Evolutionary conservation across 2,797 vertebrate species (phyloP), one percentile per base, ranked within the genome.

Genomic region (Rhodeus uyekii): DNA sequence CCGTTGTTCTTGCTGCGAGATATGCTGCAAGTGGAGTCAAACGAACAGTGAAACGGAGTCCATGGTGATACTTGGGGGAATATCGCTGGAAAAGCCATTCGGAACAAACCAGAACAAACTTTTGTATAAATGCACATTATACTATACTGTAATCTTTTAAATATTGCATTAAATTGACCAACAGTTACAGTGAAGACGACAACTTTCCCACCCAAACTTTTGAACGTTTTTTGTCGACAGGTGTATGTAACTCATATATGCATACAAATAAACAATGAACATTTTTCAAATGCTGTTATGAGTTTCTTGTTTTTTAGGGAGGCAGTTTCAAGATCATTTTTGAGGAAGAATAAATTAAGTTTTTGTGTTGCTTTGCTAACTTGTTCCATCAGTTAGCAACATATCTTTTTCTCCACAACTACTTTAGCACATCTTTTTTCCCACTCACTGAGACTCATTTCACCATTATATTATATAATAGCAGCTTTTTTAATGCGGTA

Each of bases 371-470:
- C 8, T 76, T 82, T 10, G 6, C 12, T 42, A 58, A 74, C 46
- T 67, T 24, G 44, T 53, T 67, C 8, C n/a, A 10, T 78, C 34
- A 72, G 61, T 69, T 67, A 80, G 36, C 36, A n/a, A 58, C 38
- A 85, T 12, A 78, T 79, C 27, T 72, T 84, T 65, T 78, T 85
- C 61, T 80, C 27, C 48, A 58, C 13, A 3, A 75, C 39, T 67
- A 38, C 69, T 84, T 65, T 55, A 38, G 60, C 46, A 64, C 63
- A 72, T 83, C 18, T 46, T 85, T 63, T 81, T 46, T 68, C 61
- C 36, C 0, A 0, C 76, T 82, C 44, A n/a, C 77, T 50, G 58
- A 64, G 75, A 68, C 76, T 85, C 77, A 77, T 83, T 78, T 85
- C 69, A 78, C 22, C 27, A 63, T 27, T 71, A 48, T 71, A 82